Evolutionary conservation across 2,797 vertebrate genomes (phyloP).

Genomic region (Gila robusta): DNA sequence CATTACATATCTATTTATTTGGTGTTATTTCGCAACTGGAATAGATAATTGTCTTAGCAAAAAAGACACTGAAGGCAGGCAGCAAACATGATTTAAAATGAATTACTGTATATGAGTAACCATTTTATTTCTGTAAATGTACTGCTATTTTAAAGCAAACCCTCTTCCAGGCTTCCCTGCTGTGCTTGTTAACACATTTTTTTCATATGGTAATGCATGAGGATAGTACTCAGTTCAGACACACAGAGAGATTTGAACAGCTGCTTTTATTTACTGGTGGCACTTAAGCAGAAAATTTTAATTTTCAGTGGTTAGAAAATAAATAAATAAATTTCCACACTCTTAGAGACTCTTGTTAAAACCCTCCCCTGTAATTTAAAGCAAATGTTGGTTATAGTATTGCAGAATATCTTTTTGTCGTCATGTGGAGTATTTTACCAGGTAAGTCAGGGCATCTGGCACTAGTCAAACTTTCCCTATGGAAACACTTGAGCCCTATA

Average conservation of each 20-base stretch:
- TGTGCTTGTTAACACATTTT: constrained; percentile 47
- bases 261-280: constrained; percentile 39
- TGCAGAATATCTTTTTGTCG: constrained; percentile 31
- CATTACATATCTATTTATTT: constrained; percentile 51
- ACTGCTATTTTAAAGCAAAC: neutral
- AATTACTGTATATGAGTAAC: neutral
- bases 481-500: constrained; percentile 42
- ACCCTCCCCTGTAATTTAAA: neutral
- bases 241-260: constrained; percentile 13
- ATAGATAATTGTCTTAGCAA: constrained; percentile 15
- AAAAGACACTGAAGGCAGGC: neutral
- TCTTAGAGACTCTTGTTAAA: neutral
- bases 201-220: constrained; percentile 48
- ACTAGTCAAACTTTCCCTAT: constrained; percentile 30
- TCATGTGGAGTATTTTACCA: constrained; percentile 30
- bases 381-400: neutral
- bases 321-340: constrained; percentile 10
- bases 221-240: constrained; percentile 3
- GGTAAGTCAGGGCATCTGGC: constrained; percentile 34
- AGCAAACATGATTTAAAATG: constrained; percentile 51
- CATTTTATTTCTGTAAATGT: constrained; percentile 10
- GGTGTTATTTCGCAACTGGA: constrained; percentile 14
- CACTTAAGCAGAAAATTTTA: constrained; percentile 50
- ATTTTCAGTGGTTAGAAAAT: constrained; percentile 30
- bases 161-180: neutral